Base-by-base conservation (phyloP, 2,888 invertebrate genomes). In the Lasioglossum pauxillum region DNA sequence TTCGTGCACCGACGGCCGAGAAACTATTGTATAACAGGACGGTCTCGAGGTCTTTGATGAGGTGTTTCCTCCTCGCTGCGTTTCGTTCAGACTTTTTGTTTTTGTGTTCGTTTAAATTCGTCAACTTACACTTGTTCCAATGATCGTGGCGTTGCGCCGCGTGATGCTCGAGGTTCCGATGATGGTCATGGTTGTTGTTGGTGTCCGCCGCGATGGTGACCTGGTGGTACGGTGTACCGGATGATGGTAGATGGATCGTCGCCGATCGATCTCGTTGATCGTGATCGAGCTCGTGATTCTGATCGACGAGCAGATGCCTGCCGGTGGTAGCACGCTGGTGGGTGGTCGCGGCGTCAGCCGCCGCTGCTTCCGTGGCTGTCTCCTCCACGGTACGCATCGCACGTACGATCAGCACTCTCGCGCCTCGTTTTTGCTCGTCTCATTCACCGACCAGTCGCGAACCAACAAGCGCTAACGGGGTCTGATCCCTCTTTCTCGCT, bases 171-270 rank as follows among this genome's bases (percentile, higher is more conserved):
- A 94, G 92, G 89, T 95, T 93, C 88, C 94, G 92, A 89, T 95
- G 94, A 88, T 95, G 95, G 88, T 95, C 94, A 90, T 94, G 93
- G 88, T 95, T 95, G 93, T 95, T 95, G 92, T 95, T 95, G 89
- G 92, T 93, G 92, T 95, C 95, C 78, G 94, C 93, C 80, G 91
- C 91, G 69, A 91, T 90, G 86, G 91, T 91, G 86, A 89, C 82
- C 91, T 89, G 90, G 27, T 91, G 91, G 76, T 90, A 90, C 77
- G 90, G 90, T 75, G 90, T 78, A 72, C 78, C 78, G 57, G 90
- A 53, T 10, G 53, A 53, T n/a, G 53, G 78, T 73, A 87, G 83
- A 82, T 90, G 86, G 79, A 90, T 87, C 77, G 88, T 89, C 80
- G 89, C 81, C 86, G 89, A 86, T 77, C 90, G 91, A 81, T 91